phyloP scores from a whole-genome alignment of 53 echinoderm and acorn worm genomes.

The Mesocentrotus franciscanus region DNA sequence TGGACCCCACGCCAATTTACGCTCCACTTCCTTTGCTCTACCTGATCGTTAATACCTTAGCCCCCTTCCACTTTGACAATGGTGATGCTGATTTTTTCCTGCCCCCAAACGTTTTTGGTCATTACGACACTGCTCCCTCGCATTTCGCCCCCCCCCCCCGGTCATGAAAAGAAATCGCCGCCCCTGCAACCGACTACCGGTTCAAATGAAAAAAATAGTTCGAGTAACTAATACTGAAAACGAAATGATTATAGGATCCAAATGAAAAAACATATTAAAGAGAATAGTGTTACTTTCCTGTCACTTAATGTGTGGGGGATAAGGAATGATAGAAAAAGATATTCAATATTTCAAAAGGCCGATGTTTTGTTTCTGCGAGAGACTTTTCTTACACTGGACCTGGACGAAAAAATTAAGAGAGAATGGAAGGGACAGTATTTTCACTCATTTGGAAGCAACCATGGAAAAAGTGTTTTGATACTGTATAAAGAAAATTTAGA shows the following conservation, averaged over 20 bases:
- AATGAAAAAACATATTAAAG: background rate
- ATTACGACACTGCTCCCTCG: too few relatives aligned
- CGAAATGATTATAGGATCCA: background rate
- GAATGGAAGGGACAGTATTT: background rate
- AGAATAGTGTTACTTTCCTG: background rate
- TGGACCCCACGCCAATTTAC: too few relatives aligned
- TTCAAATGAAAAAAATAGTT: too few relatives aligned
- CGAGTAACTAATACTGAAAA: too few relatives aligned
- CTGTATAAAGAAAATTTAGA: background rate
- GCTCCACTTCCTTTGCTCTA: too few relatives aligned
- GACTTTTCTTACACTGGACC: background rate
- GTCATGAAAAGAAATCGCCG: too few relatives aligned
- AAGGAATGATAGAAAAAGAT: background rate
- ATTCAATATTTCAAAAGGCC: background rate
- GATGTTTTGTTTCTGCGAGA: background rate
- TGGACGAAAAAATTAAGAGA: background rate
- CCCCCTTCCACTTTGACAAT: too few relatives aligned
- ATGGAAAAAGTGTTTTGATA: background rate
- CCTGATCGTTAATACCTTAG: too few relatives aligned
- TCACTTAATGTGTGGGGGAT: background rate
- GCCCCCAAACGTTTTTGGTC: too few relatives aligned
- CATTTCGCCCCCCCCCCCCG: too few relatives aligned
- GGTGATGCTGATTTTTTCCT: too few relatives aligned
- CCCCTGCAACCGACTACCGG: too few relatives aligned
- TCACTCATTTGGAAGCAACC: background rate